A percentile compares a stretch with the other conserved stretches of the same genome.
Conservation (phyloP, 2,797 vertebrate genomes). For the Melanotaenia trifasciata region DNA sequence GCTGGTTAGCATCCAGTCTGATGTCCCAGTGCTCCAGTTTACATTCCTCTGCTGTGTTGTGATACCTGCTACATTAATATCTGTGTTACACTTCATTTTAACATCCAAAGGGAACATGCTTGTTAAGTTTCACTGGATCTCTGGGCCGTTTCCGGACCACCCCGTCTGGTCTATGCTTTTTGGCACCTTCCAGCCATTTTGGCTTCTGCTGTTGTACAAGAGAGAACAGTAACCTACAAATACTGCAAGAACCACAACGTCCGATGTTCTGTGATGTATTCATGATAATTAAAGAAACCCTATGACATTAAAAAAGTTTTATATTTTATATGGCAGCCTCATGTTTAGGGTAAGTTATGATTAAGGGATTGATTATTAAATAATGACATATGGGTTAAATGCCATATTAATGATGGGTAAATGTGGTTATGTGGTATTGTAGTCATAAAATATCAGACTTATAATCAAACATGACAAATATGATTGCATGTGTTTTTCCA, state of each 20-base stretch:
- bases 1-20: conserved; percentile 65
- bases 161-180: conserved; percentile 67
- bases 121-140: conserved; percentile 79
- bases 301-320: conserved; percentile 37
- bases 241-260: conserved; percentile 50
- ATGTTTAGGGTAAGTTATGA: conserved; percentile 33
- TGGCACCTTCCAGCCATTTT: conserved; percentile 58
- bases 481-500: neutral
- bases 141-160: conserved; percentile 78
- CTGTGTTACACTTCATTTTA: conserved; percentile 77
- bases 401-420: conserved; percentile 4
- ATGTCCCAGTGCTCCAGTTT: conserved; percentile 76
- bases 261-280: conserved; percentile 28
- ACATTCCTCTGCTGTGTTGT: conserved; percentile 78
- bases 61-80: conserved; percentile 82
- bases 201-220: conserved; percentile 50
- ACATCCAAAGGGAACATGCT: conserved; percentile 76
- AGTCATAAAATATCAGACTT: conserved; percentile 4
- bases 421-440: conserved; percentile 20
- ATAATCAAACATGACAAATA: conserved; percentile 2
- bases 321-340: conserved; percentile 30
- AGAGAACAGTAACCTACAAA: conserved; percentile 64
- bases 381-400: conserved; percentile 7
- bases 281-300: conserved; percentile 36
- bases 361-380: conserved; percentile 33